Evolutionary conservation across 92 coral and sea anemone species (phyloP), one percentile per base, ranked within the genome.

Genomic region (Actinostola sp.): DNA sequence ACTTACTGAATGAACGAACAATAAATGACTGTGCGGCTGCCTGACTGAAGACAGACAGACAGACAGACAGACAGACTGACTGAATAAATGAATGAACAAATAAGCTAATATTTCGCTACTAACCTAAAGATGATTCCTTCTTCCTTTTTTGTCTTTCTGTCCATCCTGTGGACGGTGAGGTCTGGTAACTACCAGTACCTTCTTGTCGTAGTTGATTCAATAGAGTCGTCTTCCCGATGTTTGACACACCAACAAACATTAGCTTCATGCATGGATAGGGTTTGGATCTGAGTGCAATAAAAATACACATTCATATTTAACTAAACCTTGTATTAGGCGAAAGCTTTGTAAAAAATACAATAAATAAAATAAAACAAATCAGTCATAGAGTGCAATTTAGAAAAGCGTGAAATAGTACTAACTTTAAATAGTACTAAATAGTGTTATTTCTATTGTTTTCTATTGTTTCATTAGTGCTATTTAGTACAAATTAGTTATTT

Each of bases 201-300:
- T 95, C 97, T 23, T 77, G 86, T 31, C 96, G 75, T n/a, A 95
- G 91, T 62, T 89, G 89, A 66, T 73, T 88, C 72, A 95, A 54
- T 21, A 95, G 77, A 24, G 99, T 95, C 12, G 96, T 95, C 86
- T 95, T 95, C 12, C 99, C 99, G 66, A 95, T 95, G 82, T 95
- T 95, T 21, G 99, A 86, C 61, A 95, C 93, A 24, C 99, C 99
- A 0, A 95, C 99, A 76, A 95, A 95, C 99, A 95, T 95, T 23
- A 95, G 75, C 89, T 95, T 95, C 97, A 95, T 95, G 72, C 91
- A 92, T 28, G 97, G 99, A 76, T 95, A 88, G 16, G 99, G 97
- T 56, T 75, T 87, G 2, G 99, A 88, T 42, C 99, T 95, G 71
- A 49, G 33, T 14, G 36, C 19, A 7, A 21, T 2, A 53, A 34